Percentiles rank a stretch among this genome's conserved stretches.
Conservation (phyloP, 1,140 invertebrate species). For the Drosophila prosaltans region DNA sequence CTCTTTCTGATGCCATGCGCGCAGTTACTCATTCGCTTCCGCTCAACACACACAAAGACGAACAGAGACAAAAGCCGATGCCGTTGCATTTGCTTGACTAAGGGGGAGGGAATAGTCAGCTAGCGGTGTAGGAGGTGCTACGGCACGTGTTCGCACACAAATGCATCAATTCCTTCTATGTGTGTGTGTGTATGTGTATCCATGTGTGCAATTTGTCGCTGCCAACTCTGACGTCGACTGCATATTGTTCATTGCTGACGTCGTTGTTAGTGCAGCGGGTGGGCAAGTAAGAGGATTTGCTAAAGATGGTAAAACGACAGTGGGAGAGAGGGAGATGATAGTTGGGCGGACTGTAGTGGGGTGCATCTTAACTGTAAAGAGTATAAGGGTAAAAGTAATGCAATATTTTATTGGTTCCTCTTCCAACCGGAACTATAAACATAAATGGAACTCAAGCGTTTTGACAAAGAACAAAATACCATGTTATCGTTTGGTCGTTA, state of each 20-base stretch:
- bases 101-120: not conserved
- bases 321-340: not conserved
- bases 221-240: conserved; percentile 36
- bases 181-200: conserved; percentile 16
- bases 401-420: not conserved
- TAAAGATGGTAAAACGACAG: not conserved
- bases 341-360: not conserved
- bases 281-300: conserved; percentile 6
- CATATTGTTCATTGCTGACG: conserved; percentile 51
- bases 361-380: not conserved
- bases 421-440: no score
- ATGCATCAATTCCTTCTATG: conserved; percentile 42
- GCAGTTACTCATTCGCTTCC: conserved; percentile 65
- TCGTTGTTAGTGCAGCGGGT: conserved; percentile 25
- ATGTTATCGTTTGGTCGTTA: no score
- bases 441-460: no score
- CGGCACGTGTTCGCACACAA: conserved; percentile 80
- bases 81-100: conserved; percentile 29
- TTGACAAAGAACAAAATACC: no score
- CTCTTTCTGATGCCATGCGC: conserved; percentile 55
- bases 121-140: conserved; percentile 49
- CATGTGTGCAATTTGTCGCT: conserved; percentile 55
- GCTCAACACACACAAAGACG: conserved; percentile 40
- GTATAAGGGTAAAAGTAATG: conserved; percentile 5
- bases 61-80: conserved; percentile 14